Base-by-base conservation (phyloP, 2,797 vertebrate species). In the Anniella stebbinsi region DNA sequence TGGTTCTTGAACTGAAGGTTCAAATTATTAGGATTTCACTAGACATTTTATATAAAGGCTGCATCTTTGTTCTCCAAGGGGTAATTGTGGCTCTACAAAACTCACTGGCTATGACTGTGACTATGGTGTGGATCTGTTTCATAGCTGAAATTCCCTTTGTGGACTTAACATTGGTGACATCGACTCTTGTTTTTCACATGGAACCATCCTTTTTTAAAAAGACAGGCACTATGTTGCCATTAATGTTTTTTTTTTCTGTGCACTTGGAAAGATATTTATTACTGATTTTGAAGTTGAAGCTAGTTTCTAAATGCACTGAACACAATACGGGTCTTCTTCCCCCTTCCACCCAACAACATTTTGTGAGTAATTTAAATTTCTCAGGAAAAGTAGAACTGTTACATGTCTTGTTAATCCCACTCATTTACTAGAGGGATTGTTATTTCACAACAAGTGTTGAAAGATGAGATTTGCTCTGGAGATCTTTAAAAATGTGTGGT, bases 401-500 rank as follows among this genome's bases (percentile, higher is more conserved):
- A 30, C 9, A 48, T 51, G 48, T 17, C 23, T 80, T 80, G 76
- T 78, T 87, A 70, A 72, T 13, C 77, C 45, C 9, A 41, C 57
- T 75, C 11, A 28, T 86, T 88, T 86, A 75, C 76, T 81, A 30
- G 77, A 67, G 54, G 54, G n/a, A 80, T 54, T 67, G 69, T 86
- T 86, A 81, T 80, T 86, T 86, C 57, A 54, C 76, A 80, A 86
- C 18, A 85, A 86, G 33, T 69, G 75, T 75, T 81, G 69, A 88
- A 88, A 86, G n/a, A n/a, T 41, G 23, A 86, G 57, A 81, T 80
- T 86, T 88, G 36, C n/a, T 69, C 77, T 57, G 70, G 70, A 66
- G 54, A 81, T 51, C 33, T 66, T 80, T 38, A 80, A 91, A 91
- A 91, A 91, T 33, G 83, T 51, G 48, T 80, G 69, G n/a, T 12